Base-by-base conservation (phyloP, 2,797 vertebrate species). In the Euthynnus affinis region DNA sequence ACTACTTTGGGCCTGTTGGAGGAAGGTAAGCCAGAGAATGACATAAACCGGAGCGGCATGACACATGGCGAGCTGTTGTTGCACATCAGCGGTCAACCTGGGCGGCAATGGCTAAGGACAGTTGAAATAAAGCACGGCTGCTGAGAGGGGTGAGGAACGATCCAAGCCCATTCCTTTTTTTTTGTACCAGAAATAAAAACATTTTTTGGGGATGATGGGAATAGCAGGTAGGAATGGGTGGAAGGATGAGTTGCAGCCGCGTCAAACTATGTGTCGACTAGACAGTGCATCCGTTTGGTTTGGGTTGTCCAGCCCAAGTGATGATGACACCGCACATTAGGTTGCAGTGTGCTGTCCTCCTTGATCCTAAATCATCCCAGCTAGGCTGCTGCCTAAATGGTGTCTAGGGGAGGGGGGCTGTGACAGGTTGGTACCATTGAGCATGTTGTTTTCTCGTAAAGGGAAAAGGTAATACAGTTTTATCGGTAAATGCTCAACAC, bases 141-240 rank as follows among this genome's bases (percentile, higher is more conserved):
- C 46, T 42, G 56, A 76, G 57, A 15, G 17, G 22, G 32, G 48
- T 23, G 44, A 84, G 37, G 55, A 75, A 69, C 25, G n/a, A 53
- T 83, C 34, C 4, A 46, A 17, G 53, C 17, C 65, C 62, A 25
- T 65, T 23, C 20, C 23, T 52, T 71, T 81, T 71, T 81, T 75
- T 71, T 78, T 48, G 55, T 10, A 71, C 52, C 69, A 78, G 83
- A 89, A 92, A 90, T 85, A 63, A 91, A 90, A 92, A 88, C 83
- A 88, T 29, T 81, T 25, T 74, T 61, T 4, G 13, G 60, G 63
- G 74, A 77, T 90, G 76, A 94, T 94, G 83, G 71, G 83, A 87
- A 90, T 72, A 91, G 74, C 89, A 91, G 91, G 74, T 49, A 76
- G 52, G 27, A 74, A 73, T 67, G 69, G 71, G 70, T 85, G 79